A percentile compares a stretch with the other conserved stretches of the same genome.
These are phyloP conservation scores for Hestina assimilis DNA, from an alignment of 1,140 invertebrate genomes.

Conservation along the genomic window DNA sequence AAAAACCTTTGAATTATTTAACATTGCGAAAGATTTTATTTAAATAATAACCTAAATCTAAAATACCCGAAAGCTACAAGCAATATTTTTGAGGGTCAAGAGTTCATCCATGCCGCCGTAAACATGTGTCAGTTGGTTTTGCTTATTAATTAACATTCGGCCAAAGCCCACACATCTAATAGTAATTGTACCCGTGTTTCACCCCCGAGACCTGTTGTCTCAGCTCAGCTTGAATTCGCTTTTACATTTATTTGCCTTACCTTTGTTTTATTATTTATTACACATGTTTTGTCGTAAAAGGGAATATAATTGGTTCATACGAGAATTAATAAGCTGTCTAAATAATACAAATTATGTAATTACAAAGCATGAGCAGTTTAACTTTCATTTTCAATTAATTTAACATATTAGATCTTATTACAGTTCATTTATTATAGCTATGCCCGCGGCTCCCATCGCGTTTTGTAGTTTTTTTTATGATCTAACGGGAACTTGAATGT, in stretches of 20 bases:
- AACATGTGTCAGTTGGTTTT: slow-evolving; percentile 3
- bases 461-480: no score
- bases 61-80: no score
- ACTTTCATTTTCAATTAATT: no score
- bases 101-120: background rate
- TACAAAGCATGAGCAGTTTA: no score
- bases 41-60: no score
- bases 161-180: slow-evolving; percentile 5
- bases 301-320: background rate
- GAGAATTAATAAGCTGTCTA: slow-evolving; percentile 4
- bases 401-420: no score
- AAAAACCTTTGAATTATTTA: no score
- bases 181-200: slow-evolving; percentile 14
- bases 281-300: slow-evolving; percentile 1
- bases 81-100: background rate
- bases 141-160: slow-evolving; percentile 16
- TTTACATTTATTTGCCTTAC: slow-evolving; percentile 3
- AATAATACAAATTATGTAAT: no score
- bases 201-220: slow-evolving; percentile 16
- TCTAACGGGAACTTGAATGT: no score
- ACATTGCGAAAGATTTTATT: no score
- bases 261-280: slow-evolving; percentile 8
- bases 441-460: no score
- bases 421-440: no score
- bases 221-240: slow-evolving; percentile 8